Conservation (phyloP, 2,797 vertebrate genomes). For the Spondyliosoma cantharus region DNA sequence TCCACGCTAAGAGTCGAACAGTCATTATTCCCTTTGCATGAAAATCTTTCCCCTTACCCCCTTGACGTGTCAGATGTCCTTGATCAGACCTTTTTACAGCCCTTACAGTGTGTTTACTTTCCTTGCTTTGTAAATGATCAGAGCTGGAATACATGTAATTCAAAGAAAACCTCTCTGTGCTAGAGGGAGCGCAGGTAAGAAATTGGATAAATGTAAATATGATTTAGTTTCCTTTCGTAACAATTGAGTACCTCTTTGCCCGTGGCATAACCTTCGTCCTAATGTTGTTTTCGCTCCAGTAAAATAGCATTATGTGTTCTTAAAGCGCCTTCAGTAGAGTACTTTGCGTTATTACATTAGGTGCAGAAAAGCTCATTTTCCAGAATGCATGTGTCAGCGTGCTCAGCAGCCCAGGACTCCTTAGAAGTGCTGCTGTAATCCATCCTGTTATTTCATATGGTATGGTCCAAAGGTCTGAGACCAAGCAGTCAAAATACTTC, state of each 20-base stretch:
- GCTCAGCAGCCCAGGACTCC: constrained; percentile 30
- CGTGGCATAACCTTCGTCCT: constrained; percentile 3
- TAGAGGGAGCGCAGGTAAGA: background rate
- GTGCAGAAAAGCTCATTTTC: constrained; percentile 31
- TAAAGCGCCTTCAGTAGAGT: background rate
- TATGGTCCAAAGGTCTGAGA: too few relatives aligned
- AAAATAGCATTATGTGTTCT: constrained; percentile 14
- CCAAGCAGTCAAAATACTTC: too few relatives aligned
- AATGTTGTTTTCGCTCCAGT: background rate
- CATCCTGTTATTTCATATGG: background rate
- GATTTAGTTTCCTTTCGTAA: background rate
- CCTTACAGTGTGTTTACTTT: background rate
- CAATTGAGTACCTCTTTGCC: background rate
- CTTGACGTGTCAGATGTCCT: constrained; percentile 4
- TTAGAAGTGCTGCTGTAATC: background rate
- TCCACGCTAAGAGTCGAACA: constrained; percentile 7
- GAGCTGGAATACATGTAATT: background rate
- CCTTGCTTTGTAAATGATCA: background rate
- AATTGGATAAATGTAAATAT: background rate
- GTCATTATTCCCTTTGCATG: background rate
- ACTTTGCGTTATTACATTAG: constrained; percentile 14
- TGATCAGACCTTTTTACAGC: constrained; percentile 12
- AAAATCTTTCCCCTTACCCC: background rate
- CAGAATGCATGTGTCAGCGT: constrained; percentile 10
- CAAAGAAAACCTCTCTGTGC: background rate